Evolutionary conservation across 2,113 vertebrate genomes (phyloP).

Genomic region (Cariama cristata): DNA sequence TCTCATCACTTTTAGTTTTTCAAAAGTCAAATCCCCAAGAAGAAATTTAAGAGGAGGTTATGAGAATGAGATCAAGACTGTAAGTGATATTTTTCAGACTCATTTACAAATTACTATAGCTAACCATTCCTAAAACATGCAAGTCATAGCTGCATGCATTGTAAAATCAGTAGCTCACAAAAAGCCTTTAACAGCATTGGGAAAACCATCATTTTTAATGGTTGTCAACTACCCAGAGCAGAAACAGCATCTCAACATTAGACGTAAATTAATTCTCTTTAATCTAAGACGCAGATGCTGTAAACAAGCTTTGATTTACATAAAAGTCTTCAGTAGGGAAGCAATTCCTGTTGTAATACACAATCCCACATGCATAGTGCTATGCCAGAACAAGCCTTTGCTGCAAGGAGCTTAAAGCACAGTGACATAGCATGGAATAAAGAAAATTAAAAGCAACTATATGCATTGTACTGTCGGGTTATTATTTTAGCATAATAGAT

Average conservation of each 20-base stretch:
- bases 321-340: neutral
- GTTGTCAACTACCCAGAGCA: neutral
- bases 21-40: neutral
- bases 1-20: neutral
- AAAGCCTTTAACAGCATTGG: neutral
- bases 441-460: neutral
- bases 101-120: neutral
- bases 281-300: neutral
- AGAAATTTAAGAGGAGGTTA: neutral
- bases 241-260: neutral
- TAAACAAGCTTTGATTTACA: neutral
- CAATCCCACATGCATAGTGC: rapidly evolving
- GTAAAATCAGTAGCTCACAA: neutral
- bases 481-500: neutral
- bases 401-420: neutral
- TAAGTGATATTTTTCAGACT: neutral
- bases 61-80: neutral
- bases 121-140: neutral
- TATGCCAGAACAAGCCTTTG: neutral
- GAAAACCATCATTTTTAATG: neutral
- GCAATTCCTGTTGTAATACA: neutral
- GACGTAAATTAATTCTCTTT: neutral
- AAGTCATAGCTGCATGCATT: neutral
- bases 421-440: neutral
- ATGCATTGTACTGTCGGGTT: neutral